Percentiles rank a stretch among this genome's conserved stretches.
These are phyloP conservation scores for Tiphia femorata DNA, from an alignment of 2,888 invertebrate species.

Conservation along the genomic window DNA sequence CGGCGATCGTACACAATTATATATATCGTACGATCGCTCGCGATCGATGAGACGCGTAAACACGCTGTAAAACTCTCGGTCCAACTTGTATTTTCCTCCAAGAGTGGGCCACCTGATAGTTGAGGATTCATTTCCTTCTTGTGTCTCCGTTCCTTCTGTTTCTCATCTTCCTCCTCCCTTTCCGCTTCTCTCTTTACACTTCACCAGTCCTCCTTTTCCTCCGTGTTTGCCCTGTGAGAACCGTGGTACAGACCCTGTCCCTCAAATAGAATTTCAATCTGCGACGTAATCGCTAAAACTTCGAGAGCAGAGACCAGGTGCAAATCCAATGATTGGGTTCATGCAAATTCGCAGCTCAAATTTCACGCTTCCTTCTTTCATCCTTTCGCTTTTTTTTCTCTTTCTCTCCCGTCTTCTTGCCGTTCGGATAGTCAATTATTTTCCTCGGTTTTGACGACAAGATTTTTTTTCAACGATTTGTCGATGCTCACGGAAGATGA, in stretches of 20 bases:
- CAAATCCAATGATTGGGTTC: conserved; percentile 31
- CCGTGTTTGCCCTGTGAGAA: conserved; percentile 27
- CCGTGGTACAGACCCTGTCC: conserved; percentile 12
- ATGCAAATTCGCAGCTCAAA: conserved; percentile 5
- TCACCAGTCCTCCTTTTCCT: background rate
- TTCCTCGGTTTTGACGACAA: too few relatives aligned
- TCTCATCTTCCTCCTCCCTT: background rate
- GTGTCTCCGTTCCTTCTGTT: background rate
- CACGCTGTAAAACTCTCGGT: too few relatives aligned
- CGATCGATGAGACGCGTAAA: too few relatives aligned
- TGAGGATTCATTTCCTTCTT: background rate
- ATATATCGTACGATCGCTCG: too few relatives aligned
- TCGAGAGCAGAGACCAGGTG: conserved; percentile 18
- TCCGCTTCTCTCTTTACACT: too few relatives aligned
- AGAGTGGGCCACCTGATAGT: background rate
- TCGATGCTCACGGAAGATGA: too few relatives aligned
- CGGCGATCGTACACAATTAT: too few relatives aligned
- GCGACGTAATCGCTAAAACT: conserved; percentile 36
- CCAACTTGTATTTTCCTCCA: too few relatives aligned
- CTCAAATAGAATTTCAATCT: conserved; percentile 39
- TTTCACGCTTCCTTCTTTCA: background rate
- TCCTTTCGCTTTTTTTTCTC: background rate
- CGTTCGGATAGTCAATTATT: too few relatives aligned
- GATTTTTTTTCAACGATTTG: too few relatives aligned
- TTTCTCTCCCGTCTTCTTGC: background rate